Conservation (phyloP, 2,888 invertebrate species). For the Cheiracanthium punctorium region DNA sequence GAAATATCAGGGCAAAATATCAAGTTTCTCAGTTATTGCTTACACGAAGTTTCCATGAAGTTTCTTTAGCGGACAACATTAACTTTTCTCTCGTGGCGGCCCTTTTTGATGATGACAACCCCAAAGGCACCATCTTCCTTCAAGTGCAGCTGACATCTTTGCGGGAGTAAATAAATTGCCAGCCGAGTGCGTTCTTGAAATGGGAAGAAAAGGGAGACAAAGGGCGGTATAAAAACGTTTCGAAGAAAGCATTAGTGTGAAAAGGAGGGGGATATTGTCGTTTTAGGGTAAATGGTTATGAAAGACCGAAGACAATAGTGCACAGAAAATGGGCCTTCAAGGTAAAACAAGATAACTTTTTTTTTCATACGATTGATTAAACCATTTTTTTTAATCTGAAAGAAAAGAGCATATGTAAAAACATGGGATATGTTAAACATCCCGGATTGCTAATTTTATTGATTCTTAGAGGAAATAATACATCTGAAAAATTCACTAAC, state of each 20-base stretch:
- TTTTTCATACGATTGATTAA: too few species aligned
- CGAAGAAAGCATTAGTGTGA: background rate
- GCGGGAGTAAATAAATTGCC: constrained; percentile 4
- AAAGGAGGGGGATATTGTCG: background rate
- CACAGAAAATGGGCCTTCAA: background rate
- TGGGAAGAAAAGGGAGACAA: background rate
- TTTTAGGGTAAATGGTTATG: background rate
- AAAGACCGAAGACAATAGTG: background rate
- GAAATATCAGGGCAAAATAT: background rate
- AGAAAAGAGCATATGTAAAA: too few species aligned
- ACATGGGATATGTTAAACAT: too few species aligned
- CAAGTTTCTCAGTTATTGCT: background rate
- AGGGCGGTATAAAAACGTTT: background rate
- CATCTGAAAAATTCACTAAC: too few species aligned
- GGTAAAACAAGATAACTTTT: background rate
- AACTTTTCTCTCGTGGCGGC: background rate
- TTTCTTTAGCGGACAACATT: background rate
- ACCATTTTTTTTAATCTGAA: too few species aligned
- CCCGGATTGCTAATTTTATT: too few species aligned
- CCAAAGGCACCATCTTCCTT: background rate
- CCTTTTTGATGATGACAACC: background rate
- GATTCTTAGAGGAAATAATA: too few species aligned
- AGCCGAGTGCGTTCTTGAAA: background rate
- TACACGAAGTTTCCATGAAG: background rate
- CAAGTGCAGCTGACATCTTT: constrained; percentile 8